Conservation (phyloP, 2,113 vertebrate species). For the Pangasianodon hypophthalmus region DNA sequence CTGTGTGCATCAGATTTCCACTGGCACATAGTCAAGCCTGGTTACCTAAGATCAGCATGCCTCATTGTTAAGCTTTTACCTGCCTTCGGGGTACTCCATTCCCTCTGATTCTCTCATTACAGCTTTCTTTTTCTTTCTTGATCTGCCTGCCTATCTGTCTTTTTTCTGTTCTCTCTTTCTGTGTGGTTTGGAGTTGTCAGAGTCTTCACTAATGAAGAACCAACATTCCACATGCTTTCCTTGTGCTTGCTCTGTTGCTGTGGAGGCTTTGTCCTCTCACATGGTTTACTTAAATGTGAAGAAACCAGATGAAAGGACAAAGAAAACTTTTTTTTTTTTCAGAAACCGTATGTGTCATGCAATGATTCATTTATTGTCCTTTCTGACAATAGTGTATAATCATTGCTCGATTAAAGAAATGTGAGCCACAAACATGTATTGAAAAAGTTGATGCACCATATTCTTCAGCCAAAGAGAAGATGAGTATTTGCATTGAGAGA, state of each 20-base stretch:
- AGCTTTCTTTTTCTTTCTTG: background rate
- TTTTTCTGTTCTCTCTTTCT: background rate
- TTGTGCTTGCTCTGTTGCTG: conserved; percentile 46
- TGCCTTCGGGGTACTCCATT: conserved; percentile 33
- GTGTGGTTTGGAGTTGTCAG: background rate
- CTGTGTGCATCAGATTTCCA: conserved; percentile 71
- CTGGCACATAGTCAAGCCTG: conserved; percentile 52
- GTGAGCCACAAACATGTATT: background rate
- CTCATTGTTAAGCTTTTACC: conserved; percentile 53
- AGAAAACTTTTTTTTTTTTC: background rate
- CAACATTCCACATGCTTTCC: conserved; percentile 44
- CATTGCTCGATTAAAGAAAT: background rate
- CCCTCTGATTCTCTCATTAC: background rate
- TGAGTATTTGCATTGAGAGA: conserved; percentile 67
- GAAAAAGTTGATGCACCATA: conserved; percentile 49
- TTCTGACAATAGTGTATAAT: background rate
- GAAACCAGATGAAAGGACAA: conserved; percentile 7
- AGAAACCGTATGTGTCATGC: background rate
- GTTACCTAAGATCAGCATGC: conserved; percentile 68
- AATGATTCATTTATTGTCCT: background rate
- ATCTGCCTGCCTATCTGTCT: conserved; percentile 9
- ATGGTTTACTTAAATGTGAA: conserved; percentile 40
- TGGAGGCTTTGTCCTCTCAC: conserved; percentile 33
- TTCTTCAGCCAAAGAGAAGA: conserved; percentile 47
- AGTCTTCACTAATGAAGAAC: conserved; percentile 30